These are phyloP conservation scores for Panzeria rudis DNA, from an alignment of 2,888 invertebrate species.

Conservation along the genomic window DNA sequence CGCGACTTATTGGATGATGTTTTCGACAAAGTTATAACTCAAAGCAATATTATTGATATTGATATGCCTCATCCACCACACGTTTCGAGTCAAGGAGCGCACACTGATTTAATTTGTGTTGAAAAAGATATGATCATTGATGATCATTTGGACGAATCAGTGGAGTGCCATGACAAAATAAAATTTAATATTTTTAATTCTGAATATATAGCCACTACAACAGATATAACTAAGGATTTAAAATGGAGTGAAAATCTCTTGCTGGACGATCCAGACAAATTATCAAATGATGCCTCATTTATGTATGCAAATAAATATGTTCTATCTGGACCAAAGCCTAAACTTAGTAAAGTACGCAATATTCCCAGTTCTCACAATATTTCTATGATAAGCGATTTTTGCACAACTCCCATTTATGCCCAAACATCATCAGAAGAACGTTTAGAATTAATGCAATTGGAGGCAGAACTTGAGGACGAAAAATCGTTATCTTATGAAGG, in stretches of 20 bases:
- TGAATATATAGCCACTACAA: background rate
- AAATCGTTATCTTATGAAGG: background rate
- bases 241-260: conserved; percentile 34
- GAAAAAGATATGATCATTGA: conserved; percentile 5
- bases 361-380: conserved; percentile 71
- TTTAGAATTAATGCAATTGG: conserved; percentile 1
- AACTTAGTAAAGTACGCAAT: conserved; percentile 32
- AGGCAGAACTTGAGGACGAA: background rate
- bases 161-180: background rate
- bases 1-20: conserved; percentile 77
- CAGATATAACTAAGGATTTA: conserved; percentile 39
- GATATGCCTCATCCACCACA: conserved; percentile 26
- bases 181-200: background rate
- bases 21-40: conserved; percentile 60
- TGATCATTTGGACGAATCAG: background rate
- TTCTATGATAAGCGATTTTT: conserved; percentile 54
- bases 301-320: conserved; percentile 32
- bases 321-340: background rate
- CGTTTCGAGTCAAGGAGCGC: background rate
- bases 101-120: conserved; percentile 30
- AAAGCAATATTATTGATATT: background rate
- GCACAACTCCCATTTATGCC: conserved; percentile 16
- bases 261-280: conserved; percentile 43
- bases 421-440: conserved; percentile 54
- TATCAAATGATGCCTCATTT: conserved; percentile 27